Conservation (phyloP, 1,140 invertebrate species). For the Meteorus sp. region DNA sequence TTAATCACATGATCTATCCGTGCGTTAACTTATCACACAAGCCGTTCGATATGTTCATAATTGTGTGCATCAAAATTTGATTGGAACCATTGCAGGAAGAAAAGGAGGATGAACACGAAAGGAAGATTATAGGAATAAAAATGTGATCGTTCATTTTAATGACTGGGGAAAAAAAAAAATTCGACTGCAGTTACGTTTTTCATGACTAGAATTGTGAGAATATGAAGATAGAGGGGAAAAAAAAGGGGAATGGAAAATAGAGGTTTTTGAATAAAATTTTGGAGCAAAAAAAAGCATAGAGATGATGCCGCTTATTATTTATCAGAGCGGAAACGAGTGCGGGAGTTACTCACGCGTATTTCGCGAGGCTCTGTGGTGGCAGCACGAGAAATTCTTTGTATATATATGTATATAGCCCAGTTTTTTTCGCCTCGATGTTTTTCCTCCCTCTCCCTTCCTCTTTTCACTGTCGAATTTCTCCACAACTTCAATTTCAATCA, state of each 20-base stretch:
- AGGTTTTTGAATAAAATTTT: too few species aligned
- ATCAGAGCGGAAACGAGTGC: slow-evolving; percentile 16
- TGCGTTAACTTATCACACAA: slow-evolving; percentile 1
- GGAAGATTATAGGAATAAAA: too few species aligned
- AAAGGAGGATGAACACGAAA: too few species aligned
- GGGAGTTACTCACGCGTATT: slow-evolving; percentile 8
- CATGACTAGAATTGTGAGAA: neutral
- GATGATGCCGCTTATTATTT: slow-evolving; percentile 28
- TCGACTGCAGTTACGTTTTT: too few species aligned
- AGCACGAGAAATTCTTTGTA: slow-evolving; percentile 25
- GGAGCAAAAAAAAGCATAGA: slow-evolving; percentile 6
- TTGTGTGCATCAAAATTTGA: too few species aligned
- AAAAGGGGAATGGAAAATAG: neutral
- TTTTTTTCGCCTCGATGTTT: too few species aligned
- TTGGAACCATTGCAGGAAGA: too few species aligned
- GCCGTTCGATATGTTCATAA: too few species aligned
- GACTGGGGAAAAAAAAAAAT: too few species aligned
- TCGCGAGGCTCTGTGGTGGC: slow-evolving; percentile 25
- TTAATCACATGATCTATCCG: neutral
- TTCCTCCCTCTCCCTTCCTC: slow-evolving; percentile 13
- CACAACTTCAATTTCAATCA: slow-evolving; percentile 21
- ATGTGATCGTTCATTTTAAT: too few species aligned
- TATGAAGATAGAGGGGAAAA: neutral
- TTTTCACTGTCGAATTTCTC: slow-evolving; percentile 24
- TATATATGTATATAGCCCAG: too few species aligned